Evolutionary conservation across 2,888 invertebrate species (phyloP).

Genomic region (Synanthedon myopaeformis): DNA sequence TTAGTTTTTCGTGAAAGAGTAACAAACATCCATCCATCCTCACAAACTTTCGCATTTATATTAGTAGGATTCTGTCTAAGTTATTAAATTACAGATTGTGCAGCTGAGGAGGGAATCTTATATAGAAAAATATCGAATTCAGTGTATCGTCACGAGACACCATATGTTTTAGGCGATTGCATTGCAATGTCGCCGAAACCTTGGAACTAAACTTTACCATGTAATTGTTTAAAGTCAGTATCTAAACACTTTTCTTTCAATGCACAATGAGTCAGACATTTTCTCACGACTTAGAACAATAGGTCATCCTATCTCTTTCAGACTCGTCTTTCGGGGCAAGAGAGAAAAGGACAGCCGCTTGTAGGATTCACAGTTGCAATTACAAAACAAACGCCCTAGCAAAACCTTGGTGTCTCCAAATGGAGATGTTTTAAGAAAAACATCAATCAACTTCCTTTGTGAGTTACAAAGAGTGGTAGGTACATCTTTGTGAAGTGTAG

Average conservation of each 20-base stretch:
- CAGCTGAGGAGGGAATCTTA: too few relatives aligned
- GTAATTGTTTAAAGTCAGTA: neutral
- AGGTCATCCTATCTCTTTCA: constrained; percentile 14
- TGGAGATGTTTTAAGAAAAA: constrained; percentile 18
- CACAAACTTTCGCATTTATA: too few relatives aligned
- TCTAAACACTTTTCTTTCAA: neutral
- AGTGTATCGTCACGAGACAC: too few relatives aligned
- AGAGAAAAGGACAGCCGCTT: constrained; percentile 1
- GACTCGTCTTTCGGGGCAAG: constrained; percentile 1
- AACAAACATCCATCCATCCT: too few relatives aligned
- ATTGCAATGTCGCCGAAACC: neutral
- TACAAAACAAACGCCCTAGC: constrained; percentile 12
- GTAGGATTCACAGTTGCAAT: constrained; percentile 13
- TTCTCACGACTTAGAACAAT: constrained; percentile 46
- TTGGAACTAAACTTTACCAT: neutral
- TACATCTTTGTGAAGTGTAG: constrained; percentile 1
- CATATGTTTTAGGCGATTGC: too few relatives aligned
- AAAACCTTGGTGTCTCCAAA: constrained; percentile 18
- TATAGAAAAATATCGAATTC: too few relatives aligned
- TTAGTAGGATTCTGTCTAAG: too few relatives aligned
- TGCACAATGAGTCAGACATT: constrained; percentile 30
- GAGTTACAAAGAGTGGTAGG: neutral
- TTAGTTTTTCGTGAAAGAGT: too few relatives aligned
- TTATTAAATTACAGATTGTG: too few relatives aligned
- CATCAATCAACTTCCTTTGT: constrained; percentile 15